Evolutionary conservation across 2,888 invertebrate species (phyloP), one percentile per base, ranked within the genome.

Genomic region (Drosophila pegasa): DNA sequence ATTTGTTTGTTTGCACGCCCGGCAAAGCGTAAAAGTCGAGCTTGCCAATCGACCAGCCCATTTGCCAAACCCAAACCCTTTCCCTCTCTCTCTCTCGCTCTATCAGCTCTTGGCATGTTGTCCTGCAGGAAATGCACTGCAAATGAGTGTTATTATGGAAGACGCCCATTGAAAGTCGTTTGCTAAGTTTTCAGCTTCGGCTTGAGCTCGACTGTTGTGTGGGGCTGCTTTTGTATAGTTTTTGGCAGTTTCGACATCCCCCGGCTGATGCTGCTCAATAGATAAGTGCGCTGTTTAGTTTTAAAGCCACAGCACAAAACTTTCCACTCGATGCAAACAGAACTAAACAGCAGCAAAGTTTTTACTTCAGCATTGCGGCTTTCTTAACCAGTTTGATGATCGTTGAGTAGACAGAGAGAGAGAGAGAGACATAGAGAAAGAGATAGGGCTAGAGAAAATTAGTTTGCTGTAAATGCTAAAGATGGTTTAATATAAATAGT

Each of bases 1-100:
- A 87, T 90, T 90, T 89, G 88, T 89, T 90, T 89, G 88, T 88
- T 88, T 90, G 89, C 82, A 81, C 76, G 80, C 60, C 85, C 74
- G 74, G 76, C 82, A 82, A 81, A 82, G 82, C 82, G 82, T 78
- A 76, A 78, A 82, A 82, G 87, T 85, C 87, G 85, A 78, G 82
- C 87, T 81, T 80, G 80, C 80, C 83, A 81, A 86, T 86, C 83
- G 80, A 52, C 65, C 62, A 58, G 45, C 56, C 59, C 61, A 52
- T 43, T 75, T 52, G 66, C 18, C 20, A 48, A 31, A 20, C 31
- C 5, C 48, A n/a, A 33, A 31, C 48, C 8, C 18, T 2, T 16
- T 37, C n/a, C 1, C 48, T 2, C 41, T 20, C 37, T 1, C 16
- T 5, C 22, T 25, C 18, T 16, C 16, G 2, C 7, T 9, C 43